A percentile compares a stretch with the other conserved stretches of the same genome.
Evolutionary conservation across 2,113 vertebrate species (phyloP).

Genomic region (Psilopogon haemacephalus): DNA sequence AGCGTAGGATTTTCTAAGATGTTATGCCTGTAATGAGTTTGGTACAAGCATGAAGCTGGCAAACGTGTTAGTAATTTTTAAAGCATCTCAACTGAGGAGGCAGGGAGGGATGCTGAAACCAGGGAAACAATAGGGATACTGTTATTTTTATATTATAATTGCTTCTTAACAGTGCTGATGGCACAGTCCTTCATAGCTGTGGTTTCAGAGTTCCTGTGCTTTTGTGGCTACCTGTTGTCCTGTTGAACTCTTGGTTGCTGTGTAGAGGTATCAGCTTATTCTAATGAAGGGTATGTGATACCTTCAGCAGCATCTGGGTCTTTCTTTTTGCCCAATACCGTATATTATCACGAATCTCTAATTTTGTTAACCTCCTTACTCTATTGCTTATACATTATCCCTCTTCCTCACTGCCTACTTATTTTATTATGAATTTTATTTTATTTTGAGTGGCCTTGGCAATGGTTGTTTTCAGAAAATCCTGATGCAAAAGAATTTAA

Average conservation of each 20-base stretch:
- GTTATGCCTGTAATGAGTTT: not conserved
- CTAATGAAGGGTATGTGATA: not conserved
- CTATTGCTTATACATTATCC: not conserved
- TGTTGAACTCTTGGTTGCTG: not conserved
- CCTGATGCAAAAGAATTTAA: not conserved
- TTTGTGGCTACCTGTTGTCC: not conserved
- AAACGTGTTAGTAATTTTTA: not conserved
- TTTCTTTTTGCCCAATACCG: not conserved
- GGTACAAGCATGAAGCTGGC: not conserved
- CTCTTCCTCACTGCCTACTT: not conserved
- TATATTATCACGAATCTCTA: not conserved
- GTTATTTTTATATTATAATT: not conserved
- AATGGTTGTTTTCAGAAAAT: not conserved
- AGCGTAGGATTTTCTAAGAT: not conserved
- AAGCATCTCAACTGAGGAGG: not conserved
- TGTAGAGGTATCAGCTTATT: not conserved
- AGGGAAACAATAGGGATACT: not conserved
- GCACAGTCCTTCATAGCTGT: not conserved
- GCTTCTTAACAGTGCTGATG: not conserved
- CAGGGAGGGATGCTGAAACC: not conserved
- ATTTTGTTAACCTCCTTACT: not conserved
- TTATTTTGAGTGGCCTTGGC: not conserved
- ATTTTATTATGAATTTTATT: not conserved
- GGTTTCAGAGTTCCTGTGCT: accelerated
- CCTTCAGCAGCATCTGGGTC: not conserved